Evolutionary conservation across 2,113 vertebrate genomes (phyloP), one percentile per base, ranked within the genome.

Genomic region (Oncorhynchus keta): DNA sequence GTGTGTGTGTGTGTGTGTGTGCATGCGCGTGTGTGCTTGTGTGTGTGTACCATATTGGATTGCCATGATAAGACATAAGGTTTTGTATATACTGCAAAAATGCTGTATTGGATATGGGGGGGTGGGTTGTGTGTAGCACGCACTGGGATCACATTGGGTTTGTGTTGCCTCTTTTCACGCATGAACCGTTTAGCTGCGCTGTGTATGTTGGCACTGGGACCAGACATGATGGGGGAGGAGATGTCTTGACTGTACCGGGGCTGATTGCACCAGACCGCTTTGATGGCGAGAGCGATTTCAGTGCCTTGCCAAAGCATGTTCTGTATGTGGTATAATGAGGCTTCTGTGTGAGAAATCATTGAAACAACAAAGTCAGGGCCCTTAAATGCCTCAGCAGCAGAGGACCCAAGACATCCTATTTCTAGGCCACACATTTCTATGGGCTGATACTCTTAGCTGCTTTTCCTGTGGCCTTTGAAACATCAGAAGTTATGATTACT

Each of bases 401-500:
- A 62, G 51, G 76, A 72, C 20, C 16, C n/a, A 48, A 57, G 51
- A 39, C 11, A 12, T 69, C 30, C 78, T 83, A 82, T 79, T 81
- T 86, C 81, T 77, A 77, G 72, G 51, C 51, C 69, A 3, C 13
- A 18, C 48, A 72, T 80, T 83, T 81, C 78, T 22, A 35, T 67
- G 49, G 78, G 13, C 32, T 57, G 74, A 55, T 3, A 24, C 76
- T 77, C 48, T 48, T 28, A 49, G 78, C 70, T 78, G 72, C 22
- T 51, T 77, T 78, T 72, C 66, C 65, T 68, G 76, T 70, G 8
- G 6, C 12, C 70, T 73, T 81, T 62, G 48, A 70, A 39, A 26
- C 72, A 59, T 64, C 71, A 76, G 35, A 87, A 76, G 75, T 68
- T 82, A 49, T 73, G 77, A 78, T 79, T 78, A 78, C 85, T 83